Evolutionary conservation across 1,140 invertebrate species (phyloP), one percentile per base, ranked within the genome.

Genomic region (Diorhabda carinulata): DNA sequence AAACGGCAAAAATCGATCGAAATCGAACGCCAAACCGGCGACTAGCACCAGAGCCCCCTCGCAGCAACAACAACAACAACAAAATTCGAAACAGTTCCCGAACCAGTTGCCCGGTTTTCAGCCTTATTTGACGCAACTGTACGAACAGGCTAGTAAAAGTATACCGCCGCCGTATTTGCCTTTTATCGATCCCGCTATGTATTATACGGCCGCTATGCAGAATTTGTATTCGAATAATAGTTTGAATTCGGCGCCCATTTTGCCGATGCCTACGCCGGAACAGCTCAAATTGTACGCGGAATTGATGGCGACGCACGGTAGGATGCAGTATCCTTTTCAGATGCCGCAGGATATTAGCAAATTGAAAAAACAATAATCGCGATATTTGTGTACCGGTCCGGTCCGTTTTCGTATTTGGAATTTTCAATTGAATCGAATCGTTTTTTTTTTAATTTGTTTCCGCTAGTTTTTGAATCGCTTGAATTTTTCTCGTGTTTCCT

Each of bases 201-300:
- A 82, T 67, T 78, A 81, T 57, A 74, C 77, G 5, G 76, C 73
- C 9, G 74, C 71, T 43, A 68, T 77, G 52, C 78, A 75, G 70
- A 77, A 66, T 61, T 72, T 77, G 40, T 79, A 78, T 57, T 70
- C 72, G 56, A 71, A 68, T 59, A 41, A 43, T n/a, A n/a, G 8
- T 5, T 42, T 70, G 3, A 65, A 68, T 5, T 57, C 64, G 41
- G 66, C 72, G 42, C 73, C 75, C 8, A 67, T 81, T 57, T 62
- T 77, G 57, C 72, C 76, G 8, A 68, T 78, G 9, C 75, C 78
- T 8, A 72, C 76, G n/a, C 72, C 76, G 6, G 80, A 83, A 44
- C 81, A 81, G 58, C 71, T 83, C 40, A 80, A 82, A 64, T 75
- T 83, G n/a, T 84, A 83, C 70, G 82, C 80, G 57, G 81, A 84